These are phyloP conservation scores for Lymantria monacha DNA, from an alignment of 2,888 invertebrate genomes.

Conservation along the genomic window DNA sequence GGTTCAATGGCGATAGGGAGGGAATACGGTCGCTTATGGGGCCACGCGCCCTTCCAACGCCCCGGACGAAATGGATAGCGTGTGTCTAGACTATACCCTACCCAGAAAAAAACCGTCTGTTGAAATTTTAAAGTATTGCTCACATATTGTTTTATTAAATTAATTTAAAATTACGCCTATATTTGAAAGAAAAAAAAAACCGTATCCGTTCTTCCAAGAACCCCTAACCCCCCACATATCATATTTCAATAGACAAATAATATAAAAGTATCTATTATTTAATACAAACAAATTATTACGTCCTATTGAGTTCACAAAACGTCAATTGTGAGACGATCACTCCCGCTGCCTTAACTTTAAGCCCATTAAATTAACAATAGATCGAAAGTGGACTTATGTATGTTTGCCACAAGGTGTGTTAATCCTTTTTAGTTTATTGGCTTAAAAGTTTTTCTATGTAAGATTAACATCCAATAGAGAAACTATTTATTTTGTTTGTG, in stretches of 20 bases:
- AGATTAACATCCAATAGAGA: neutral
- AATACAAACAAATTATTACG: conserved; percentile 41
- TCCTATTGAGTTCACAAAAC: conserved; percentile 35
- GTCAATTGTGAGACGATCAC: conserved; percentile 42
- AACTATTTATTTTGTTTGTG: too few relatives aligned
- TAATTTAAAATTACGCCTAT: neutral
- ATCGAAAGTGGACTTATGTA: conserved; percentile 43
- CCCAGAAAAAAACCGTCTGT: too few relatives aligned
- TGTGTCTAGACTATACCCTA: too few relatives aligned
- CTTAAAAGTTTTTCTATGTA: conserved; percentile 29
- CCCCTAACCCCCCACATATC: conserved; percentile 20
- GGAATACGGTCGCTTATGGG: too few relatives aligned
- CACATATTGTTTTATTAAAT: too few relatives aligned
- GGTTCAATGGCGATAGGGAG: too few relatives aligned
- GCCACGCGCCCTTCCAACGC: too few relatives aligned
- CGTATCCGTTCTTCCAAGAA: conserved; percentile 5
- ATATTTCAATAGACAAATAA: conserved; percentile 13
- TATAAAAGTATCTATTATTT: conserved; percentile 18
- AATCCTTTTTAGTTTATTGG: conserved; percentile 44
- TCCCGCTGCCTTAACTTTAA: conserved; percentile 53
- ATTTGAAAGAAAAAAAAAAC: neutral
- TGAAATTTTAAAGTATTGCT: too few relatives aligned
- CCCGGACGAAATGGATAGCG: too few relatives aligned
- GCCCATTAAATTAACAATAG: conserved; percentile 60
- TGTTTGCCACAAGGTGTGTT: conserved; percentile 56